Conservation (phyloP, 2,888 invertebrate species). For the Stenolophus ochropezus region DNA sequence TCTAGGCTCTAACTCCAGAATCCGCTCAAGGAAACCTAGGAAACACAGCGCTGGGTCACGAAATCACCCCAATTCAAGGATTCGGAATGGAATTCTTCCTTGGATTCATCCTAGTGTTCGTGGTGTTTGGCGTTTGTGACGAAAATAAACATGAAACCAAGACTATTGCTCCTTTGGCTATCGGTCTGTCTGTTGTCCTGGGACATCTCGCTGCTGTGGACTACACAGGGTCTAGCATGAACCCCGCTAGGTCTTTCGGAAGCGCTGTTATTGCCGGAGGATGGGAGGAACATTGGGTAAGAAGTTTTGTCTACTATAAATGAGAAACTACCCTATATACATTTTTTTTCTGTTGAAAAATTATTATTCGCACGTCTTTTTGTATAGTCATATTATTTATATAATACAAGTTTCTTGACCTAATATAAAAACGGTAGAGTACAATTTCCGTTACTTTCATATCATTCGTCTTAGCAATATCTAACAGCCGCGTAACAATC, state of each 20-base stretch:
- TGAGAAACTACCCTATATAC: no score
- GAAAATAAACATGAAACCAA: slow-evolving; percentile 86
- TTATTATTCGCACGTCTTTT: no score
- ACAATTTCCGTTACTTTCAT: no score
- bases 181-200: slow-evolving; percentile 89
- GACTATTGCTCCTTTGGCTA: slow-evolving; percentile 86
- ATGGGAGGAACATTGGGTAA: slow-evolving; percentile 90
- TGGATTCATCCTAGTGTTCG: slow-evolving; percentile 90
- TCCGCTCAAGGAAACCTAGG: slow-evolving; percentile 80
- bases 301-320: no score
- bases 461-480: no score
- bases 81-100: slow-evolving; percentile 93
- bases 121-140: slow-evolving; percentile 93
- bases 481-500: no score
- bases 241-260: slow-evolving; percentile 92
- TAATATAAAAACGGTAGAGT: no score
- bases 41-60: slow-evolving; percentile 78
- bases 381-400: no score
- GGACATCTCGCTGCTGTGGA: slow-evolving; percentile 90
- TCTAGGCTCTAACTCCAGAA: slow-evolving; percentile 81
- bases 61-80: slow-evolving; percentile 84
- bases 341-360: no score
- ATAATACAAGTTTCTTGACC: no score
- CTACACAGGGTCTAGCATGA: slow-evolving; percentile 93
- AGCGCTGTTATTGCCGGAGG: slow-evolving; percentile 85